Conservation (phyloP, 2,113 vertebrate genomes). For the Cervus canadensis region DNA sequence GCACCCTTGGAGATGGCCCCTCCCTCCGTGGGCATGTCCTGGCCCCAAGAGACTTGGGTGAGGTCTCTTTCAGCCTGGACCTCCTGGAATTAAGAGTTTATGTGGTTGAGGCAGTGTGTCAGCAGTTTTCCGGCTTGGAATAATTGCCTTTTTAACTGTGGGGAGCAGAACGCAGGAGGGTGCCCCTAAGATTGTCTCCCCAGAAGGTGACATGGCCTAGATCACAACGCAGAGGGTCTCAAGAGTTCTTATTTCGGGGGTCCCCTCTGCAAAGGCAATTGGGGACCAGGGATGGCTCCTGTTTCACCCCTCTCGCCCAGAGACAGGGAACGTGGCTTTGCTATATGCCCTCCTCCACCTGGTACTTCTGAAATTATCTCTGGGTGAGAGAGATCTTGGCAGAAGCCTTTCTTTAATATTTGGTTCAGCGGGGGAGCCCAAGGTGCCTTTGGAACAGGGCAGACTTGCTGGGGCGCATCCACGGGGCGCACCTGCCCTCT, state of each 20-base stretch:
- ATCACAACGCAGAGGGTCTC: not conserved
- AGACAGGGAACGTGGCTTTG: not conserved
- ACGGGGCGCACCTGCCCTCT: constrained; percentile 67
- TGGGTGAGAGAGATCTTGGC: not conserved
- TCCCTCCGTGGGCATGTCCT: rapidly evolving
- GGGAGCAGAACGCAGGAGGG: not conserved
- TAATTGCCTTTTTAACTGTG: not conserved
- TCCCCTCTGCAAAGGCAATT: not conserved
- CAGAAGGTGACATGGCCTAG: not conserved
- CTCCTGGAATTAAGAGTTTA: not conserved
- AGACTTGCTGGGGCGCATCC: not conserved
- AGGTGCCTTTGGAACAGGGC: not conserved
- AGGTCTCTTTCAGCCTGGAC: not conserved
- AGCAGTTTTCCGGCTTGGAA: not conserved
- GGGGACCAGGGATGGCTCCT: not conserved
- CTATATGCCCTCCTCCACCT: not conserved
- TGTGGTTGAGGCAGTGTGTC: not conserved
- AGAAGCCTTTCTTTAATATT: not conserved
- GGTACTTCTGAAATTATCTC: not conserved
- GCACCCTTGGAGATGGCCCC: not conserved
- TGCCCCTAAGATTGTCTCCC: not conserved
- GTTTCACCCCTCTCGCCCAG: rapidly evolving
- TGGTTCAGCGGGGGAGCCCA: not conserved
- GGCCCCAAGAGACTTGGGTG: not conserved
- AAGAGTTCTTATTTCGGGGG: not conserved